Base-by-base conservation (phyloP, 2,113 vertebrate species). In the Ciconia maguari region DNA sequence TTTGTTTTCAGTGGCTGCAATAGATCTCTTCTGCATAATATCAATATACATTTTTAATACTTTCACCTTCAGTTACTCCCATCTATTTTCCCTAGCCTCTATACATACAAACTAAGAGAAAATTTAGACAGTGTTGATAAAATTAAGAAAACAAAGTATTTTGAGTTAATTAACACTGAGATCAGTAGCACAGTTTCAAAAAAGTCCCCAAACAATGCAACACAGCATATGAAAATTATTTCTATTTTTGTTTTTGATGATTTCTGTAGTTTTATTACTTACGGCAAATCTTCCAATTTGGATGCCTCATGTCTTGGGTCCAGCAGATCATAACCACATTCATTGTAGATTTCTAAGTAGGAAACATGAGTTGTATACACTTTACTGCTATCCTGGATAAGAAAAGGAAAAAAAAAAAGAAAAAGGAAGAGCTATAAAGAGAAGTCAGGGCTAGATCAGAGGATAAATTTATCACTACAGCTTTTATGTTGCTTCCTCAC, bases 301-400 rank as follows among this genome's bases (percentile, higher is more conserved):
- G 98, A 99, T 68, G 99, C 98, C 97, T 99, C 98, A 2, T 99
- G 98, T 79, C 98, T 98, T 92, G 99, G 98, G 94, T 99, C 98
- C 94, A 99, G 96, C 19, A 99, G 98, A 97, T 99, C 99, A 44
- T 99, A 99, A 96, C 99, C 99, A 95, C 98, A 98, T 95, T 99
- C 99, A 68, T 99, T 99, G 98, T 99, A 99, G 97, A 99, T 99
- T 98, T 99, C 99, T 97, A 99, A 98, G 96, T 99, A 99, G 84
- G 99, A 99, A 96, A 99, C 98, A 61, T 99, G 98, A 34, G 98
- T 98, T 81, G 98, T 99, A 61, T 99, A 99, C 21, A 99, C 95
- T 97, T 98, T 99, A 92, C 97, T 98, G 97, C 97, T 98, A 94
- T 99, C 98, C 99, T 99, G 97, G 82, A 93, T 62, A 60, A 87